Evolutionary conservation across 2,888 invertebrate species (phyloP).

Genomic region (Zaprionus obscuricornis): DNA sequence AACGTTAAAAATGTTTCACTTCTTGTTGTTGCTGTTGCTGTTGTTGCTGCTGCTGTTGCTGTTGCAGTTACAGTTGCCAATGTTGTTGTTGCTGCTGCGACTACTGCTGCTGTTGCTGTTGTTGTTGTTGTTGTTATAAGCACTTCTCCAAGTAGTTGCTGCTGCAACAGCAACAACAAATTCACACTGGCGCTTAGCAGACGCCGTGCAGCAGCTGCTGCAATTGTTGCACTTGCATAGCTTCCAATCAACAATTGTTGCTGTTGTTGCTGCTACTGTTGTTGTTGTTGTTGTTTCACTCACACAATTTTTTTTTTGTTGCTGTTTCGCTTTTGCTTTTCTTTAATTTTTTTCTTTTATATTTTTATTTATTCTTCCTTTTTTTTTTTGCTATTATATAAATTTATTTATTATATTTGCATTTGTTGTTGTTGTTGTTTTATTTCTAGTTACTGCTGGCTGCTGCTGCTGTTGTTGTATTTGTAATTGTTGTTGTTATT

Average conservation of each 20-base stretch:
- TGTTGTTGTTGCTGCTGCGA: slow-evolving; percentile 10
- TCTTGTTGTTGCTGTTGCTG: slow-evolving; percentile 24
- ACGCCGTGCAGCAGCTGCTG: slow-evolving; percentile 44
- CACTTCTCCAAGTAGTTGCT: slow-evolving; percentile 6
- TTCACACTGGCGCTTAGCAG: slow-evolving; percentile 17
- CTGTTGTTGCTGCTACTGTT: slow-evolving; percentile 17
- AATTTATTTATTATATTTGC: slow-evolving; percentile 14
- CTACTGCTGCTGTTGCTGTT: slow-evolving; percentile 14
- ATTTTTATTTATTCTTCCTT: background rate
- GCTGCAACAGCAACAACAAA: slow-evolving; percentile 40
- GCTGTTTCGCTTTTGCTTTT: too few species aligned
- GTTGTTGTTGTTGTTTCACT: slow-evolving; percentile 19
- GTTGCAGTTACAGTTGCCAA: slow-evolving; percentile 11
- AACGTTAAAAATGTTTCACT: slow-evolving; percentile 26
- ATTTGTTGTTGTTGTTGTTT: slow-evolving; percentile 3
- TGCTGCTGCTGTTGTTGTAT: background rate
- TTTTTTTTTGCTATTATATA: slow-evolving; percentile 8
- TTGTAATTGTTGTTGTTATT: background rate
- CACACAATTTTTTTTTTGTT: slow-evolving; percentile 8
- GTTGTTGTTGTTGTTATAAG: slow-evolving; percentile 18
- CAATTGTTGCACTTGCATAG: slow-evolving; percentile 29
- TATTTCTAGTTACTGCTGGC: slow-evolving; percentile 8
- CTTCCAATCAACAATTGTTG: slow-evolving; percentile 10
- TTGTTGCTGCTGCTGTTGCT: slow-evolving; percentile 4
- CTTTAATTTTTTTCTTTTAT: slow-evolving; percentile 2